phyloP scores from a whole-genome alignment of 2,888 invertebrate species.

The Carterocephalus palaemon region DNA sequence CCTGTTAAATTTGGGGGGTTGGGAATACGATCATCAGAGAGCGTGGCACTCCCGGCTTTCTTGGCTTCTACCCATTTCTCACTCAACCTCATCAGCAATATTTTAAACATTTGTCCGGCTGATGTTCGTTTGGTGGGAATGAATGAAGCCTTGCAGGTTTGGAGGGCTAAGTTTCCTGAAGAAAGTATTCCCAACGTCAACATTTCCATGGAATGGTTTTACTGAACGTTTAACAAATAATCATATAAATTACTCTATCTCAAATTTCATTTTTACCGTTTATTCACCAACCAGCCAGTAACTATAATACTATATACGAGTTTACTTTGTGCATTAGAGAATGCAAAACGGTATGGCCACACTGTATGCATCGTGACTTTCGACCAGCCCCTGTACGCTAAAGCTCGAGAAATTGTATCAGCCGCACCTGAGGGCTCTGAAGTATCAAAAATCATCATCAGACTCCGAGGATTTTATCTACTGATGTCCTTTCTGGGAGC shows the following conservation, averaged over 20 bases:
- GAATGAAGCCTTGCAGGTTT: too few relatives aligned
- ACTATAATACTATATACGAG: slow-evolving; percentile 33
- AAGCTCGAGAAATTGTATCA: slow-evolving; percentile 40
- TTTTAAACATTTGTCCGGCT: too few relatives aligned
- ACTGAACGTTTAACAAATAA: slow-evolving; percentile 35
- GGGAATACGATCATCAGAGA: too few relatives aligned
- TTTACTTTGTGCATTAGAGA: slow-evolving; percentile 33
- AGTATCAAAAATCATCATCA: slow-evolving; percentile 20
- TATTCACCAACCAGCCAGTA: slow-evolving; percentile 33
- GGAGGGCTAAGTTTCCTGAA: too few relatives aligned
- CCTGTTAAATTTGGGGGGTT: too few relatives aligned
- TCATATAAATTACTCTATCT: slow-evolving; percentile 29
- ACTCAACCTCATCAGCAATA: too few relatives aligned
- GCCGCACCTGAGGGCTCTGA: slow-evolving; percentile 25
- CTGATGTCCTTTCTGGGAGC: slow-evolving; percentile 49
- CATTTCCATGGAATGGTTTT: slow-evolving; percentile 43
- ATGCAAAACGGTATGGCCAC: slow-evolving; percentile 33
- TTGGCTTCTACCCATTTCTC: too few relatives aligned
- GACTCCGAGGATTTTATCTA: slow-evolving; percentile 33
- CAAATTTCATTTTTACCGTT: slow-evolving; percentile 30
- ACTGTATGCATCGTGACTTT: slow-evolving; percentile 41
- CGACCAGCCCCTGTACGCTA: slow-evolving; percentile 39
- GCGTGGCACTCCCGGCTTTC: too few relatives aligned
- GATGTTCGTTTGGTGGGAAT: too few relatives aligned
- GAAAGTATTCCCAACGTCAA: too few relatives aligned